Evolutionary conservation across 2,113 vertebrate genomes (phyloP).

Genomic region (Festucalex cinctus): DNA sequence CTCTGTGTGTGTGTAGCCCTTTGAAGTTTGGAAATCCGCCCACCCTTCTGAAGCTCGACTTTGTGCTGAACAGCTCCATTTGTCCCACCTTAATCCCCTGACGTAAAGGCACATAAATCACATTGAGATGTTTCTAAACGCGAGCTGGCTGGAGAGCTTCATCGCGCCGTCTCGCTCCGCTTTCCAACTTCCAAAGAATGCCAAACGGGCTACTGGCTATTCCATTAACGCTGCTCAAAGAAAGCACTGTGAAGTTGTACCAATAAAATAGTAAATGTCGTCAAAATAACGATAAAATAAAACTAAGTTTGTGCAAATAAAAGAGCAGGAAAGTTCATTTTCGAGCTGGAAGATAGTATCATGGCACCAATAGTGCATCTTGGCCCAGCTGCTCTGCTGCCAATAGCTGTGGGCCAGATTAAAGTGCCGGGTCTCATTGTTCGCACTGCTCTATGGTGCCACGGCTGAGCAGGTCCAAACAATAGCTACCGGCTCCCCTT

Average conservation of each 20-base stretch:
- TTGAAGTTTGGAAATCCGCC: slow-evolving; percentile 57
- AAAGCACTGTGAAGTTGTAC: neutral
- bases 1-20: slow-evolving; percentile 20
- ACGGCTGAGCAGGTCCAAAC: slow-evolving; percentile 71
- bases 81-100: slow-evolving; percentile 65
- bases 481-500: slow-evolving; percentile 67
- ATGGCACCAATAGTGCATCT: slow-evolving; percentile 32
- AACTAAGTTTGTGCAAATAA: neutral
- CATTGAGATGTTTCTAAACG: slow-evolving; percentile 47
- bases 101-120: slow-evolving; percentile 64
- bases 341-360: slow-evolving; percentile 27
- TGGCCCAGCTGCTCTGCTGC: slow-evolving; percentile 35
- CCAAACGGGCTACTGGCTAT: slow-evolving; percentile 25
- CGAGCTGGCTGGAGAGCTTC: slow-evolving; percentile 30
- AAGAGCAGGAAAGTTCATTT: neutral
- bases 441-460: slow-evolving; percentile 65
- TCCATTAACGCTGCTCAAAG: slow-evolving; percentile 1
- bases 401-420: slow-evolving; percentile 61
- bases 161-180: slow-evolving; percentile 20
- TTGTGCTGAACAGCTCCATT: slow-evolving; percentile 63
- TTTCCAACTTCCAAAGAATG: slow-evolving; percentile 20
- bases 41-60: slow-evolving; percentile 43
- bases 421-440: slow-evolving; percentile 68
- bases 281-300: neutral
- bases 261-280: neutral